Evolutionary conservation across 1,140 invertebrate genomes (phyloP).

Genomic region (Drosophila lacteicornis): DNA sequence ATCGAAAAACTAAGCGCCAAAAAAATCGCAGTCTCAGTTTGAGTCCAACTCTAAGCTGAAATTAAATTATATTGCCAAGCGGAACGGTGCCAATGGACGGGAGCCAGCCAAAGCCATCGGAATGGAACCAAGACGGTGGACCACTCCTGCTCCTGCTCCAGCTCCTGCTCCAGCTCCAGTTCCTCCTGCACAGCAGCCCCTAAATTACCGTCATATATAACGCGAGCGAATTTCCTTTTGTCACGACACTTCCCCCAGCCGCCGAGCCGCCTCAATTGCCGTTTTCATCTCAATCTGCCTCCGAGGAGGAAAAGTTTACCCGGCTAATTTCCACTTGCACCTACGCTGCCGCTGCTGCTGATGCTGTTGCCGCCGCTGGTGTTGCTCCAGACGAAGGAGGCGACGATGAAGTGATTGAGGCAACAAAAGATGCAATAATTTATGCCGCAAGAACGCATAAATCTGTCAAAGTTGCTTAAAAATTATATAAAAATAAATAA

Average conservation of each 20-base stretch:
- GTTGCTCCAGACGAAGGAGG: conserved; percentile 1
- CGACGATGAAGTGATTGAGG: conserved; percentile 22
- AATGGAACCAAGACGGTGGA: conserved; percentile 7
- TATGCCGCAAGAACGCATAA: conserved; percentile 74
- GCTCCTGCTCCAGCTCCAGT: not conserved
- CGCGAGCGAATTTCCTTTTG: conserved; percentile 49
- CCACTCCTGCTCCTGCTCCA: not conserved
- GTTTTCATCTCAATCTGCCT: conserved; percentile 22
- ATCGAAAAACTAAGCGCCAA: conserved; percentile 13
- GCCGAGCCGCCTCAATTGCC: conserved; percentile 3
- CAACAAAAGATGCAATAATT: conserved; percentile 65
- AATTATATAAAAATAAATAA: conserved; percentile 77
- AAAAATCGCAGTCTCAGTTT: conserved; percentile 2
- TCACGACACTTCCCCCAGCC: conserved; percentile 10
- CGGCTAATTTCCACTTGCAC: conserved; percentile 65
- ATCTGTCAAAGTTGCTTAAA: conserved; percentile 77
- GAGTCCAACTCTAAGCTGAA: not conserved
- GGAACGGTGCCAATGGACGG: conserved; percentile 20
- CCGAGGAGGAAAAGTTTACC: conserved; percentile 36
- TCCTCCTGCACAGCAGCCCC: not conserved
- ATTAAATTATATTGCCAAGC: conserved; percentile 25
- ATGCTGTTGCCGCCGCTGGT: not conserved
- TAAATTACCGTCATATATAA: conserved; percentile 67
- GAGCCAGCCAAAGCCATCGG: conserved; percentile 6
- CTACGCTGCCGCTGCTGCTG: conserved; percentile 2